Evolutionary conservation across 1,140 invertebrate genomes (phyloP).

Genomic region (Nautilus pompilius): DNA sequence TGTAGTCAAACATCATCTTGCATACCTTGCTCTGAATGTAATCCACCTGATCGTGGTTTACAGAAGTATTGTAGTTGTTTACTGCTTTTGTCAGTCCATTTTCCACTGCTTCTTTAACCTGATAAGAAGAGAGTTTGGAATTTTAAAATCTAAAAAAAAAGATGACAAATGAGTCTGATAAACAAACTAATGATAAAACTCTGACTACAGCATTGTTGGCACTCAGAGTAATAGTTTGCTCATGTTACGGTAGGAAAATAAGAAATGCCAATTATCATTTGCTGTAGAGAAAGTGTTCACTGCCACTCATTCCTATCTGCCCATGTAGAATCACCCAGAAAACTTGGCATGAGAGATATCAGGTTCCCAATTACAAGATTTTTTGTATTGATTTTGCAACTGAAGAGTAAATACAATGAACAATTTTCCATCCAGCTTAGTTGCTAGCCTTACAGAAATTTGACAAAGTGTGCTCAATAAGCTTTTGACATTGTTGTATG

Average conservation of each 20-base stretch:
- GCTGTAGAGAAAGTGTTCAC: not conserved
- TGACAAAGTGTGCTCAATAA: too few species aligned
- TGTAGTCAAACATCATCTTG: too few species aligned
- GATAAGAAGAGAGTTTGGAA: not conserved
- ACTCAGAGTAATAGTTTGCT: not conserved
- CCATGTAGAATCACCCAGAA: too few species aligned
- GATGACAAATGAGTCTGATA: not conserved
- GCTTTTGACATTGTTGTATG: too few species aligned
- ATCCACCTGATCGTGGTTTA: conserved; percentile 41
- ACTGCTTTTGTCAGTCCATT: conserved; percentile 37
- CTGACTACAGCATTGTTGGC: not conserved
- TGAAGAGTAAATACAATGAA: too few species aligned
- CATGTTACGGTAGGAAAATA: not conserved
- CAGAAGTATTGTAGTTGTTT: conserved; percentile 32
- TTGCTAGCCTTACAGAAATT: too few species aligned
- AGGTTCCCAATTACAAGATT: too few species aligned
- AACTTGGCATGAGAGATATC: too few species aligned
- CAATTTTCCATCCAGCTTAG: too few species aligned
- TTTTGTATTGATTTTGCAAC: too few species aligned
- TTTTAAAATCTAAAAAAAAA: not conserved
- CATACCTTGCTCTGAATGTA: conserved; percentile 44
- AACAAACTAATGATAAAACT: not conserved
- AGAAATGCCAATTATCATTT: not conserved
- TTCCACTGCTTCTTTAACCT: conserved; percentile 33
- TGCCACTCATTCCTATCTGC: too few species aligned